A percentile compares a stretch with the other conserved stretches of the same genome.
Conservation (phyloP, 1,140 invertebrate species). For the Coenobita brevimanus region DNA sequence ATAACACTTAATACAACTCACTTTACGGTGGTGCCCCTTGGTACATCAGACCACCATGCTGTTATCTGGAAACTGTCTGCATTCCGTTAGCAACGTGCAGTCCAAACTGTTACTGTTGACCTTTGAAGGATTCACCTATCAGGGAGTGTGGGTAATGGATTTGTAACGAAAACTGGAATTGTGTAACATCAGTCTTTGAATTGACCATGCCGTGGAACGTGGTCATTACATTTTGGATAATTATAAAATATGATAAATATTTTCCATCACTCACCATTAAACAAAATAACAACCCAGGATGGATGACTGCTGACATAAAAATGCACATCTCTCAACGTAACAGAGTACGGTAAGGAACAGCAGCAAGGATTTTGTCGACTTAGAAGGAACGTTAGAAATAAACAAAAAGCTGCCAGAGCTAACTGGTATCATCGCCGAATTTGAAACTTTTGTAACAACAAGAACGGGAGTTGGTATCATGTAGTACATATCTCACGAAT, state of each 20-base stretch:
- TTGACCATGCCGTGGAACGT: background rate
- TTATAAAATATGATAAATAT: background rate
- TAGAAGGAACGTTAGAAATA: background rate
- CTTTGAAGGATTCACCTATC: background rate
- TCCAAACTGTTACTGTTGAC: background rate
- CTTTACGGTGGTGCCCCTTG: background rate
- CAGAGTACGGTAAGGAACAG: background rate
- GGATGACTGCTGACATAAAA: conserved; percentile 5
- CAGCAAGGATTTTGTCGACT: background rate
- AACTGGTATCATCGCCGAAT: too few relatives aligned
- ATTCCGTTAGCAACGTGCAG: background rate
- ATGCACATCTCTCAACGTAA: background rate
- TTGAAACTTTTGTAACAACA: too few relatives aligned
- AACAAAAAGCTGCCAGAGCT: background rate
- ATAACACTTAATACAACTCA: background rate
- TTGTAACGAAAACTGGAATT: too few relatives aligned
- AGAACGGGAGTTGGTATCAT: background rate
- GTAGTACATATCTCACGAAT: background rate
- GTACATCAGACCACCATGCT: background rate
- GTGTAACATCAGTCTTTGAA: background rate
- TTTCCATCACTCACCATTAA: background rate
- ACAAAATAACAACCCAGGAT: background rate
- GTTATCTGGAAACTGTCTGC: background rate
- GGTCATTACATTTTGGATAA: background rate
- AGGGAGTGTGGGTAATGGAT: background rate